These are phyloP conservation scores for Macaria notata DNA, from an alignment of 2,888 invertebrate species.

Conservation along the genomic window DNA sequence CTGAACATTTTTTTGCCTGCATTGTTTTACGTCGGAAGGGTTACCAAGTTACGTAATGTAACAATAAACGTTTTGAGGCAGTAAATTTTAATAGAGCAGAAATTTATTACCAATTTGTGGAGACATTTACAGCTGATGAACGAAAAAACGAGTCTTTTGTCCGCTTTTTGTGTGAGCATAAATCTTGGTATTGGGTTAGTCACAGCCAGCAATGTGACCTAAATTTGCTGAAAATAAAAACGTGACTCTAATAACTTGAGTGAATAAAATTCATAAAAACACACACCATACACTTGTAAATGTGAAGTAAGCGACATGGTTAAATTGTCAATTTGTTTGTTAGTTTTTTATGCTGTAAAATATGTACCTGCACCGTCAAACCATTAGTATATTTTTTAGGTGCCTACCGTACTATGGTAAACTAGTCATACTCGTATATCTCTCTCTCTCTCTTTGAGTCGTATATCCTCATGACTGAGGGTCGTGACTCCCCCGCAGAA, in stretches of 20 bases:
- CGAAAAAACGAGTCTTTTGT: conserved; percentile 59
- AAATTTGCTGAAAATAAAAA: conserved; percentile 19
- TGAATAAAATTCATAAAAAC: conserved; percentile 14
- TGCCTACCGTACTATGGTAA: no score
- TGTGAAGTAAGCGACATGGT: no score
- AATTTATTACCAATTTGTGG: conserved; percentile 74
- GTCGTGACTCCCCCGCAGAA: no score
- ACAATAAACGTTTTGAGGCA: conserved; percentile 71
- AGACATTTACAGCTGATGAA: conserved; percentile 75
- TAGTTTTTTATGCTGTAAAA: no score
- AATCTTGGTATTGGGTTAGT: conserved; percentile 41
- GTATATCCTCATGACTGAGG: no score
- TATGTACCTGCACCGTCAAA: no score
- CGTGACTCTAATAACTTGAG: conserved; percentile 8
- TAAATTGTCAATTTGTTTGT: no score
- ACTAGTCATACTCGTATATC: no score
- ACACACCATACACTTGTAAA: background rate
- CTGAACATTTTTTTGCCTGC: conserved; percentile 59
- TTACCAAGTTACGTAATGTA: conserved; percentile 74
- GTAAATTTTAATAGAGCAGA: conserved; percentile 77
- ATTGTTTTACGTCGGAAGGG: conserved; percentile 74
- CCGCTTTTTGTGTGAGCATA: conserved; percentile 53
- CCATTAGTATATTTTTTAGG: no score
- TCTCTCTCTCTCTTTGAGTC: no score
- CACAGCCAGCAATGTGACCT: conserved; percentile 22